phyloP scores from a whole-genome alignment of 2,113 vertebrate species.

The Nothobranchius furzeri region DNA sequence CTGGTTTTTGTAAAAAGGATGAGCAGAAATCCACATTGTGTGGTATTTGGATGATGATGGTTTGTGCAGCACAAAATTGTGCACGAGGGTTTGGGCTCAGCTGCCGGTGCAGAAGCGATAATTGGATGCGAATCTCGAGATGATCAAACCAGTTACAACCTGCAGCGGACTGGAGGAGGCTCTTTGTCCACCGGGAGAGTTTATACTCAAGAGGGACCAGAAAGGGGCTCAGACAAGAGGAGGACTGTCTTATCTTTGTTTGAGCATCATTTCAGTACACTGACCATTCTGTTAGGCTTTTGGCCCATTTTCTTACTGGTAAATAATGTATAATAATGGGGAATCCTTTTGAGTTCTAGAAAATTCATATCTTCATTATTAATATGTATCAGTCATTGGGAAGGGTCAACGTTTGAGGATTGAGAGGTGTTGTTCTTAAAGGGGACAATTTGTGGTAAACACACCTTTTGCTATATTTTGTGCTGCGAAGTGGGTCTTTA shows the following conservation, averaged over 20 bases:
- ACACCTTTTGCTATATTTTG: too few species aligned
- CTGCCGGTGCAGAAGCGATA: slow-evolving; percentile 48
- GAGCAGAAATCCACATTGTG: background rate
- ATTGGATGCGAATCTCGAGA: slow-evolving; percentile 60
- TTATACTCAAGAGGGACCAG: background rate
- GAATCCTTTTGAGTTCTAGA: slow-evolving; percentile 54
- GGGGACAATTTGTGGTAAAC: too few species aligned
- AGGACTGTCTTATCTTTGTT: slow-evolving; percentile 22
- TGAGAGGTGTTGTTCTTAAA: background rate
- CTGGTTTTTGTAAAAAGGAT: background rate
- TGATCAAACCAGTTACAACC: slow-evolving; percentile 59
- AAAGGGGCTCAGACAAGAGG: background rate
- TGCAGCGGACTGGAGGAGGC: slow-evolving; percentile 18
- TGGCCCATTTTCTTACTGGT: slow-evolving; percentile 27
- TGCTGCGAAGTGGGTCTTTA: too few species aligned
- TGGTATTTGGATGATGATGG: slow-evolving; percentile 4
- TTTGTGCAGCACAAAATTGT: too few species aligned
- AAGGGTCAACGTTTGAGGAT: slow-evolving; percentile 3
- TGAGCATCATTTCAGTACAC: slow-evolving; percentile 1
- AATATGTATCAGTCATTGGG: slow-evolving; percentile 53
- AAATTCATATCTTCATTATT: slow-evolving; percentile 56
- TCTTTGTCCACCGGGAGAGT: slow-evolving; percentile 61
- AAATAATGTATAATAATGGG: slow-evolving; percentile 67
- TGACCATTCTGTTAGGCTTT: slow-evolving; percentile 18
- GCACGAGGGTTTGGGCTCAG: slow-evolving; percentile 29